Percentiles rank a stretch among this genome's conserved stretches.
phyloP scores from a whole-genome alignment of 2,888 invertebrate species.

The Odontocerum albicorne region DNA sequence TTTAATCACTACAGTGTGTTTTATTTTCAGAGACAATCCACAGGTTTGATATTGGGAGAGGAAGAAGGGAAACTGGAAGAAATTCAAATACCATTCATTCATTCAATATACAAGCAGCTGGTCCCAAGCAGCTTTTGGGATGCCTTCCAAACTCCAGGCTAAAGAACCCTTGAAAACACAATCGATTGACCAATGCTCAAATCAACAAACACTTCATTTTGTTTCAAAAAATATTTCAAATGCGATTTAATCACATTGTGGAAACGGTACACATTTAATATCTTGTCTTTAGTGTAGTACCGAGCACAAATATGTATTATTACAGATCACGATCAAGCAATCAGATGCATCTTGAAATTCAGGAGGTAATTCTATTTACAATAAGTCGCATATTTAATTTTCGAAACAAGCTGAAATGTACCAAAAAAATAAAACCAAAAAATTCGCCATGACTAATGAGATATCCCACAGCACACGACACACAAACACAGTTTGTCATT shows the following conservation, averaged over 20 bases:
- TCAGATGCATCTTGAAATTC: background rate
- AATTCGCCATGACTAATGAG: conserved; percentile 33
- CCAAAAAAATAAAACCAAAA: conserved; percentile 25
- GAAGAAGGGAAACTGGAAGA: conserved; percentile 1
- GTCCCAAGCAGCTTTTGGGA: conserved; percentile 29
- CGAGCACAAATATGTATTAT: background rate
- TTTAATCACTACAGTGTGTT: conserved; percentile 13
- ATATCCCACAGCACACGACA: conserved; percentile 38
- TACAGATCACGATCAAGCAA: conserved; percentile 1
- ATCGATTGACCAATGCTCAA: conserved; percentile 30
- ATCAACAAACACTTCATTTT: conserved; percentile 28
- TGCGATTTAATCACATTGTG: background rate
- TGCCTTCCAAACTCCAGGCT: conserved; percentile 28
- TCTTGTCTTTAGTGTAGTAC: no score
- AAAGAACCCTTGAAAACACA: conserved; percentile 27
- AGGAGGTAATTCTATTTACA: no score
- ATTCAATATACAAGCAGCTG: conserved; percentile 31
- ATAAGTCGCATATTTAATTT: conserved; percentile 6
- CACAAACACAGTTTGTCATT: conserved; percentile 40
- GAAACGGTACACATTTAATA: background rate
- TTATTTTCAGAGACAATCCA: conserved; percentile 22
- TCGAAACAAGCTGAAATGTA: conserved; percentile 34
- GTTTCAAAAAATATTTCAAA: conserved; percentile 25
- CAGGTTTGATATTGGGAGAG: conserved; percentile 17
- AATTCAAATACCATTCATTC: conserved; percentile 31